Percentiles rank a stretch among this genome's conserved stretches.
Evolutionary conservation across 2,797 vertebrate genomes (phyloP).

Genomic region (Darevskia nairensis): DNA sequence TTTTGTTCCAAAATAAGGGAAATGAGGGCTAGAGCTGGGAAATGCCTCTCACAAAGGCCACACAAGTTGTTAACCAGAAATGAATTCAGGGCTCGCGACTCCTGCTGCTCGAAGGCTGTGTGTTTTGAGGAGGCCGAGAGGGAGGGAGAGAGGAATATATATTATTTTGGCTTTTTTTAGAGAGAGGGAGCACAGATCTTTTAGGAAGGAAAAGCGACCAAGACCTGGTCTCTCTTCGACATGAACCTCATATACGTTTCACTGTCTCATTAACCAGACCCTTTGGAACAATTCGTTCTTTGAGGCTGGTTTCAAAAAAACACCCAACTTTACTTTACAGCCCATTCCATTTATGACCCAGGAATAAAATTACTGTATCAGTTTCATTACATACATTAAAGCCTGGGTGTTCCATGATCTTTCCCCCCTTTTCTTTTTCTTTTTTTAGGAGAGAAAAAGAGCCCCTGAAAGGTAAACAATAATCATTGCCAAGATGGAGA

Average conservation of each 20-base stretch:
- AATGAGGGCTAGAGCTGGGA: background rate
- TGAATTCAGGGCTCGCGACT: constrained; percentile 41
- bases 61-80: constrained; percentile 41
- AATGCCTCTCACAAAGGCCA: background rate
- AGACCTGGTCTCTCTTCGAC: constrained; percentile 18
- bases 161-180: constrained; percentile 37
- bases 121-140: background rate
- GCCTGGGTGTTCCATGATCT: constrained; percentile 40
- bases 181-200: background rate
- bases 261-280: constrained; percentile 55
- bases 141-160: background rate
- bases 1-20: background rate
- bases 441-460: constrained; percentile 38
- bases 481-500: background rate
- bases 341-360: constrained; percentile 75
- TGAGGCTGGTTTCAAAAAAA: constrained; percentile 39
- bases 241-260: constrained; percentile 21
- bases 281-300: constrained; percentile 72
- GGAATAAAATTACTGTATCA: constrained; percentile 67
- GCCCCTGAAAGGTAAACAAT: constrained; percentile 48
- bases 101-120: constrained; percentile 53
- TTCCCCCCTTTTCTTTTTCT: background rate
- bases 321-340: constrained; percentile 62
- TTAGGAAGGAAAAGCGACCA: background rate
- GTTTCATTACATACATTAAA: constrained; percentile 55